phyloP scores from a whole-genome alignment of 1,140 invertebrate species.

The Chrysomallon squamiferum region DNA sequence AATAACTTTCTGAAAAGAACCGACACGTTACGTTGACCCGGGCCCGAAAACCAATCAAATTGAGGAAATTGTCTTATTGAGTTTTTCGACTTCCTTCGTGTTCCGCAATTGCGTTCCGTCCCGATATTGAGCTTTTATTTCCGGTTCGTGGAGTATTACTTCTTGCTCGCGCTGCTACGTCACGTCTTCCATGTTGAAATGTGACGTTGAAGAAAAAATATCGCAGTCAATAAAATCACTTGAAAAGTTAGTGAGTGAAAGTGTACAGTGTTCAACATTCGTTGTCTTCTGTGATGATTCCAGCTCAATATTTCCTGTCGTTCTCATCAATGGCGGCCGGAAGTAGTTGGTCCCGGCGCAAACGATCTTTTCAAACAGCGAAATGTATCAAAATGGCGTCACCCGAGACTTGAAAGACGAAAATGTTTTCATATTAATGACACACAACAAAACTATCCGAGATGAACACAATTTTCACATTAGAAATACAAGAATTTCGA shows the following conservation, averaged over 20 bases:
- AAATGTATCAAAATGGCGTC: no score
- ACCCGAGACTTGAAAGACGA: no score
- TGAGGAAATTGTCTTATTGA: conserved; percentile 24
- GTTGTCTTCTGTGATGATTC: no score
- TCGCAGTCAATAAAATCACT: background rate
- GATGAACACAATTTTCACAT: no score
- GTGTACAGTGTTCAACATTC: no score
- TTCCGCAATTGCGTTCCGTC: conserved; percentile 12
- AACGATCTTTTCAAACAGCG: no score
- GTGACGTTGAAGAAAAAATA: conserved; percentile 3
- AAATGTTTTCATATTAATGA: no score
- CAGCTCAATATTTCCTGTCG: background rate
- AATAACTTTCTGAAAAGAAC: background rate
- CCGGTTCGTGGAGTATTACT: conserved; percentile 8
- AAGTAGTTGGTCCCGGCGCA: background rate
- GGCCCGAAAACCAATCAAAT: conserved; percentile 15
- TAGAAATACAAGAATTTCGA: no score
- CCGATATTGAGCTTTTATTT: conserved; percentile 21
- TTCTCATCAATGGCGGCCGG: background rate
- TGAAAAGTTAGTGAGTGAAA: background rate
- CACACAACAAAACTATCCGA: no score
- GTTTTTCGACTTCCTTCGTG: background rate
- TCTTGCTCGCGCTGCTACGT: background rate
- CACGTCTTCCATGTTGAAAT: background rate
- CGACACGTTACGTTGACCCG: background rate